Evolutionary conservation across 2,113 vertebrate species (phyloP), one percentile per base, ranked within the genome.

Genomic region (Penelope pileata): DNA sequence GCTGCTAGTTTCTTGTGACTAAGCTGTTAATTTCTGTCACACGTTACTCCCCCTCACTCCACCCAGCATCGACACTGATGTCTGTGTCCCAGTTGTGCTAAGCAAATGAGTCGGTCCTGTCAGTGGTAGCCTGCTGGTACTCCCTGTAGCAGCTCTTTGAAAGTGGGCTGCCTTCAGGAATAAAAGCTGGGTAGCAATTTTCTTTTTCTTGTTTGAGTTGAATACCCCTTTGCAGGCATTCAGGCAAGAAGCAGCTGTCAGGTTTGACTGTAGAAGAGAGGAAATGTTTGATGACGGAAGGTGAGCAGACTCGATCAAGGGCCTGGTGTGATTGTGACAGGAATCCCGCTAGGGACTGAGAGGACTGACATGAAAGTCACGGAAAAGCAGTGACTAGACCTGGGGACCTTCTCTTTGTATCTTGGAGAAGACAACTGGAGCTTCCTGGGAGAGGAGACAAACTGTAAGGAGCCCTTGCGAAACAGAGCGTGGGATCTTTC

Each of bases 41-140:
- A 6, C 4, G 0, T 51, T 9, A 7, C 12, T 17, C 67, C 23
- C 19, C 26, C 7, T 64, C 0, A 0, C n/a, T 88, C 42, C 16
- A 12, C 24, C 23, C 13, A 16, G 58, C 19, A 2, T 9, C 36
- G 40, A 13, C 7, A 18, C 2, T 34, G 2, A 23, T 43, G 43
- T 23, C 16, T 1, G 0, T 47, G 45, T 50, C 36, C 43, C 19
- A 18, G 16, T 13, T 68, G 47, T 32, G n/a, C 42, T 19, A n/a
- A 78, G 54, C 27, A 38, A 10, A 12, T 22, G 54, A 62, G 27
- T 9, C 32, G 40, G 22, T 36, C n/a, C n/a, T 4, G 5, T 42
- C 60, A 34, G 10, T 6, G 47, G 26, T 21, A 68, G 69, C 62
- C 32, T 9, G 4, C 58, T 43, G 34, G 11, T 32, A 24, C 48